Conservation (phyloP, 2,888 invertebrate genomes). For the Cyclophora punctaria region DNA sequence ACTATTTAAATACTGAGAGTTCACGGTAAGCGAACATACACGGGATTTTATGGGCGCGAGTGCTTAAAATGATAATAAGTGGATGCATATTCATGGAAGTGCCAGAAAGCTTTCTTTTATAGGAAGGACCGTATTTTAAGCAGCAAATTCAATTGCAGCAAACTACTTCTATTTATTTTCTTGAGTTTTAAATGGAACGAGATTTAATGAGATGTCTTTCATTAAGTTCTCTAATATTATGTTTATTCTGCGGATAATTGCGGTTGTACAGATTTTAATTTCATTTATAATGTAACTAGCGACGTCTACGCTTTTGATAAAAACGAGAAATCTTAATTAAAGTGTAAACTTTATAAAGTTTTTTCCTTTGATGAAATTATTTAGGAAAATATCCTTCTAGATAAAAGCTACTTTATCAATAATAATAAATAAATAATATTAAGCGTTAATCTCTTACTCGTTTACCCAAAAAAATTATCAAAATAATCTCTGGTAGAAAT, state of each 20-base stretch:
- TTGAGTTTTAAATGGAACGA: conserved; percentile 1
- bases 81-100: conserved; percentile 16
- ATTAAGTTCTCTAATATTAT: not conserved
- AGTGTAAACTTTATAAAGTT: too few species aligned
- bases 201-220: not conserved
- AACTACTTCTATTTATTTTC: not conserved
- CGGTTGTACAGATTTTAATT: too few species aligned
- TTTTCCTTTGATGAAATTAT: not conserved
- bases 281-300: too few species aligned
- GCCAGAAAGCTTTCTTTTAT: conserved; percentile 13
- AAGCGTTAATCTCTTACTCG: not conserved
- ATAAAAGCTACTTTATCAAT: not conserved
- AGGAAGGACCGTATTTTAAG: conserved; percentile 7
- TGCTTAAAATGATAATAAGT: conserved; percentile 19
- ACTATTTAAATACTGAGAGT: conserved; percentile 8
- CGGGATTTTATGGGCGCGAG: conserved; percentile 11
- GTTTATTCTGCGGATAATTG: too few species aligned
- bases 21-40: conserved; percentile 13
- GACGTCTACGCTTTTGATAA: too few species aligned
- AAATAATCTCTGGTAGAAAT: too few species aligned
- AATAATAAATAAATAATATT: not conserved
- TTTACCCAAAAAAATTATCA: too few species aligned
- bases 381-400: not conserved
- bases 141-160: conserved; percentile 8
- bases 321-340: too few species aligned